phyloP scores from a whole-genome alignment of 2,888 invertebrate species.

The Luperina testacea region DNA sequence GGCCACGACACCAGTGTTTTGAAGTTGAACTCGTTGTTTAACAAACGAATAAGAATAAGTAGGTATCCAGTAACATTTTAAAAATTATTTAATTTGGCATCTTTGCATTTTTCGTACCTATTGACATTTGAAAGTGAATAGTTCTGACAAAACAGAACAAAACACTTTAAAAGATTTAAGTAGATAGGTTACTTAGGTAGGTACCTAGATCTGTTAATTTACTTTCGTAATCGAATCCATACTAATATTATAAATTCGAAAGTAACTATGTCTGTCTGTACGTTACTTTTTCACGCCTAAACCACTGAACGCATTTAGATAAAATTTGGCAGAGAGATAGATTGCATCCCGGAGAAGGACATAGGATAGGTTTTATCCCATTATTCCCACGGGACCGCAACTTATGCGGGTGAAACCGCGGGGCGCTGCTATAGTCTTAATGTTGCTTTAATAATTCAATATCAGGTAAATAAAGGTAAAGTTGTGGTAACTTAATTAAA shows the following conservation, averaged over 20 bases:
- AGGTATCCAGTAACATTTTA: not conserved
- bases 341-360: too few relatives aligned
- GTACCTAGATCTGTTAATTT: not conserved
- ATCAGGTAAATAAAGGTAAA: not conserved
- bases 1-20: conserved; percentile 7
- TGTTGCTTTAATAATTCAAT: not conserved
- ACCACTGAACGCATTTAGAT: too few relatives aligned
- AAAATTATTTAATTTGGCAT: not conserved
- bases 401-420: too few relatives aligned
- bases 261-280: too few relatives aligned
- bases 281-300: too few relatives aligned
- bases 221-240: not conserved
- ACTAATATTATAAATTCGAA: too few relatives aligned
- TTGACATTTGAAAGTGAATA: not conserved
- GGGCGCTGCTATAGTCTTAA: too few relatives aligned
- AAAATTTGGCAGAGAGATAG: too few relatives aligned
- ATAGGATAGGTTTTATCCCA: too few relatives aligned
- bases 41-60: not conserved
- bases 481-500: not conserved
- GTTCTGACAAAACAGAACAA: not conserved
- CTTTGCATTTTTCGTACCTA: not conserved
- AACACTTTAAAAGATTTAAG: not conserved
- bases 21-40: conserved; percentile 7
- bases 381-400: too few relatives aligned
- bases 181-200: not conserved